A percentile compares a stretch with the other conserved stretches of the same genome.
Conservation (phyloP, 2,113 vertebrate genomes). For the Kryptolebias marmoratus region DNA sequence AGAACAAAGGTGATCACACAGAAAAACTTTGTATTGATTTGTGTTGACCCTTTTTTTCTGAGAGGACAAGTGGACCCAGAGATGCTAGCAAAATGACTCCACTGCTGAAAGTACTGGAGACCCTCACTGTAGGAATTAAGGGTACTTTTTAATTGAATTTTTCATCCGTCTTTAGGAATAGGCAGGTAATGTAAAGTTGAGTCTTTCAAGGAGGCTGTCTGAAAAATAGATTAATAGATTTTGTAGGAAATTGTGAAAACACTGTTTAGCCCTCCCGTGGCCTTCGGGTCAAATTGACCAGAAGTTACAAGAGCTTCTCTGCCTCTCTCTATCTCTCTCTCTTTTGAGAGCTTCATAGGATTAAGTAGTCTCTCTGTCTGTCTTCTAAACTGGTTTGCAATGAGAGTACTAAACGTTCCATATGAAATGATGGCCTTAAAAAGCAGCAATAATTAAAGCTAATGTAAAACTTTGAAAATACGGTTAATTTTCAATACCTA, state of each 20-base stretch:
- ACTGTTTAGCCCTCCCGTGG: not conserved
- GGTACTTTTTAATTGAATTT: not conserved
- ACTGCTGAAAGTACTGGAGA: not conserved
- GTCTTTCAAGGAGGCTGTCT: not conserved
- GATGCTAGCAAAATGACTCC: not conserved
- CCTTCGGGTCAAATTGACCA: too few relatives aligned
- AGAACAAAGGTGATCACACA: slow-evolving; percentile 23
- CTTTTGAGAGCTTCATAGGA: too few relatives aligned
- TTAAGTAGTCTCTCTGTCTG: too few relatives aligned
- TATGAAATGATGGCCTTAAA: not conserved
- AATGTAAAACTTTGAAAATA: not conserved
- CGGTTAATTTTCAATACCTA: too few relatives aligned
- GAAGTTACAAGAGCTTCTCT: too few relatives aligned
- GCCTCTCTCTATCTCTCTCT: too few relatives aligned
- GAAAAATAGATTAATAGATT: not conserved
- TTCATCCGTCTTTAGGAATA: not conserved
- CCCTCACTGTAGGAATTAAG: not conserved
- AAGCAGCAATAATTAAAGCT: not conserved
- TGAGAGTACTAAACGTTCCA: too few relatives aligned
- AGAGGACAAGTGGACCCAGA: slow-evolving; percentile 3
- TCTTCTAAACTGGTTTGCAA: not conserved
- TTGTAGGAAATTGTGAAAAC: not conserved
- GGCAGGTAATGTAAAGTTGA: not conserved
- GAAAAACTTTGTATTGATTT: slow-evolving; percentile 24
- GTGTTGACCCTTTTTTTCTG: slow-evolving; percentile 3